A percentile compares a stretch with the other conserved stretches of the same genome.
These are phyloP conservation scores for Ornithoptera priamus DNA, from an alignment of 2,888 invertebrate species.

Conservation along the genomic window DNA sequence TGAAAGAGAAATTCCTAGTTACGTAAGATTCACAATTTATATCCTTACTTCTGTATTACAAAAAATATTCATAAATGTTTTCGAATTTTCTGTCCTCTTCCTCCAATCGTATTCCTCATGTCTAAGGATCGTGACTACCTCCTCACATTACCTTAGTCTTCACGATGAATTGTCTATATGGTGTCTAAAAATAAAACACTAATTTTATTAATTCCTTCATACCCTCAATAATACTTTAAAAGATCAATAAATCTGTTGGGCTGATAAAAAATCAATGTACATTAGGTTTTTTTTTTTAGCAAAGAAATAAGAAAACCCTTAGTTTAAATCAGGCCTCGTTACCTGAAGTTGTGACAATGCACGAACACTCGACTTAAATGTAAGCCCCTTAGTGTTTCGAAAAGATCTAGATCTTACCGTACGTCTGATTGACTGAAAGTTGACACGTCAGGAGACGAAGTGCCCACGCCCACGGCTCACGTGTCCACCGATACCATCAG, in stretches of 20 bases:
- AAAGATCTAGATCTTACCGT: slow-evolving; percentile 23
- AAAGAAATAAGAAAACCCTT: neutral
- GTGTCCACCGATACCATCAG: slow-evolving; percentile 37
- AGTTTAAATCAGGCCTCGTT: neutral
- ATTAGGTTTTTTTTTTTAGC: neutral
- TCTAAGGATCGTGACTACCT: no score
- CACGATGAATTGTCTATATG: no score
- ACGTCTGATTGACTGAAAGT: slow-evolving; percentile 26
- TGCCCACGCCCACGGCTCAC: slow-evolving; percentile 2
- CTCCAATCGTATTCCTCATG: no score
- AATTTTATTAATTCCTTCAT: neutral
- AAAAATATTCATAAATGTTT: no score
- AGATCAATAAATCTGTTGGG: neutral
- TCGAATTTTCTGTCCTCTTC: no score
- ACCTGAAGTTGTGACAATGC: neutral
- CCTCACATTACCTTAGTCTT: no score
- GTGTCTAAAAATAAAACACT: neutral
- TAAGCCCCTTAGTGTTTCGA: slow-evolving; percentile 24
- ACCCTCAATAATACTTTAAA: neutral
- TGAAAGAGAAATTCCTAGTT: no score
- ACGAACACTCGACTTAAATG: neutral
- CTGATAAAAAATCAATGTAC: neutral
- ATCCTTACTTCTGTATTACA: no score
- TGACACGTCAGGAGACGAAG: slow-evolving; percentile 23
- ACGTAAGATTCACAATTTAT: no score